Evolutionary conservation across 2,797 vertebrate species (phyloP).

Genomic region (Girardinus metallicus): DNA sequence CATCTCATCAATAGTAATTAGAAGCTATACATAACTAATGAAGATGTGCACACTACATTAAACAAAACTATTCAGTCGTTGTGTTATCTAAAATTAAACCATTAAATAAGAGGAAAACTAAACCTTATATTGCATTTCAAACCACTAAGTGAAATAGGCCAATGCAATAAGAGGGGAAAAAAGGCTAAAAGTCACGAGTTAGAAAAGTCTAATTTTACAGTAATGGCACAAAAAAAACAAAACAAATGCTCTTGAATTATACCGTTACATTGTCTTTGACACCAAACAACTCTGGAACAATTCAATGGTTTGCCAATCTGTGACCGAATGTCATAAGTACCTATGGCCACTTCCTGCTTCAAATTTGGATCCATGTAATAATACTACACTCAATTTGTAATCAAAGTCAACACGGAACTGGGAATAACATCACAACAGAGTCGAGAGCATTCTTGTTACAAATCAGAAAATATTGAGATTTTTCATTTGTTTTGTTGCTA

Average conservation of each 20-base stretch:
- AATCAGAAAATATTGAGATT: neutral
- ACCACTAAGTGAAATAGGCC: constrained; percentile 24
- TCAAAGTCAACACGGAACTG: neutral
- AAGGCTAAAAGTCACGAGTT: constrained; percentile 8
- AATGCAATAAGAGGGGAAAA: neutral
- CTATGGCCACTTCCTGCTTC: neutral
- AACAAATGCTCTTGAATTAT: neutral
- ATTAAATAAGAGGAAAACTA: constrained; percentile 51
- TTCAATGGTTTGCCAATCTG: neutral
- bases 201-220: neutral
- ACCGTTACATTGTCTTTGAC: neutral
- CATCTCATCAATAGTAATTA: constrained; percentile 84
- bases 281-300: neutral
- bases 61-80: constrained; percentile 68
- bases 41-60: constrained; percentile 76
- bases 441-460: neutral
- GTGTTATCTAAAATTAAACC: constrained; percentile 54
- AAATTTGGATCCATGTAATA: neutral
- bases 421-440: neutral
- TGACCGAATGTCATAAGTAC: neutral
- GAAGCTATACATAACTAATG: constrained; percentile 83
- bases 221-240: neutral
- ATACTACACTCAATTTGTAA: neutral
- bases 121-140: constrained; percentile 31
- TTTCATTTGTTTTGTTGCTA: neutral